Percentiles rank a stretch among this genome's conserved stretches.
These are phyloP conservation scores for Ptilonorhynchus violaceus DNA, from an alignment of 2,113 vertebrate species.

Conservation along the genomic window DNA sequence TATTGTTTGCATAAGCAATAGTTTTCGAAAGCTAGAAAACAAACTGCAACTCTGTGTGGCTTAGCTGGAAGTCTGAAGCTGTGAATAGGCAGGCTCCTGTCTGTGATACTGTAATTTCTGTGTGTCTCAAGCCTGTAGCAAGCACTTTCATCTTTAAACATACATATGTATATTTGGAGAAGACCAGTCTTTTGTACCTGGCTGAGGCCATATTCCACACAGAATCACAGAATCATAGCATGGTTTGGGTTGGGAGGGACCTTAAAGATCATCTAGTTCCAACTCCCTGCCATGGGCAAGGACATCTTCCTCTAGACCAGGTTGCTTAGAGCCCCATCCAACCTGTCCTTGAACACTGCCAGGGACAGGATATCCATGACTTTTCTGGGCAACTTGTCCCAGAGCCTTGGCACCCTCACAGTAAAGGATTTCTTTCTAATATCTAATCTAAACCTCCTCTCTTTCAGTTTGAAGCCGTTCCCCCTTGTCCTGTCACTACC, in stretches of 20 bases:
- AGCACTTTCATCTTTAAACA: neutral
- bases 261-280: neutral
- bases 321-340: neutral
- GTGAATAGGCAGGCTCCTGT: neutral
- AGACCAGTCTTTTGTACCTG: neutral
- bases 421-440: neutral
- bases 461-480: neutral
- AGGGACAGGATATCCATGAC: neutral
- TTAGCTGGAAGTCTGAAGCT: neutral
- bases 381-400: neutral
- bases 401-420: neutral
- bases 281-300: neutral
- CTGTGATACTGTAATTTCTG: neutral
- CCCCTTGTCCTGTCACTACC: neutral
- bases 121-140: neutral
- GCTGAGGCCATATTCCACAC: neutral
- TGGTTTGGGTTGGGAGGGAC: neutral
- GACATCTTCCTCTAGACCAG: neutral
- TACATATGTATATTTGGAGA: rapidly evolving
- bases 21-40: neutral
- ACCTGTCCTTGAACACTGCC: neutral
- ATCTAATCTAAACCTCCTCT: neutral
- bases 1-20: neutral
- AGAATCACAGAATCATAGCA: neutral
- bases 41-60: neutral